Conservation (phyloP, 2,888 invertebrate genomes). For the Dryomyza anilis region DNA sequence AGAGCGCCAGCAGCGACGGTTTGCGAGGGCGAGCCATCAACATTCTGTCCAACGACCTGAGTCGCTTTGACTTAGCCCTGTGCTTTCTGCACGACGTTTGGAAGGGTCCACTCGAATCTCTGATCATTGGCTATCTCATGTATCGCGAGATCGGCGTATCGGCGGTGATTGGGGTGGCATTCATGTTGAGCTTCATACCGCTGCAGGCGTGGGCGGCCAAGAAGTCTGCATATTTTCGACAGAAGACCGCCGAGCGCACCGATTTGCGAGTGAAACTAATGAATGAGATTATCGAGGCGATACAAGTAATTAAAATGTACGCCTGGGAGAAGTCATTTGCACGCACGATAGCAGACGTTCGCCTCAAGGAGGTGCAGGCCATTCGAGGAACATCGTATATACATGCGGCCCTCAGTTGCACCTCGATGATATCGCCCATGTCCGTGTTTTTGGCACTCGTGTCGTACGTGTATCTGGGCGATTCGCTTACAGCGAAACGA, state of each 20-base stretch:
- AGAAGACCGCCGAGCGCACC: conserved; percentile 76
- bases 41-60: conserved; percentile 94
- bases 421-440: conserved; percentile 78
- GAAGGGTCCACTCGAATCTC: conserved; percentile 78
- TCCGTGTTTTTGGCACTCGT: conserved; percentile 78
- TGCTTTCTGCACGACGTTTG: conserved; percentile 89
- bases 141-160: conserved; percentile 69
- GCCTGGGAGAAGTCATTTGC: conserved; percentile 85
- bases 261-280: conserved; percentile 86
- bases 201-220: conserved; percentile 76
- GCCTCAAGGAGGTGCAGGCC: conserved; percentile 74
- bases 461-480: conserved; percentile 69
- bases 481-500: conserved; percentile 73
- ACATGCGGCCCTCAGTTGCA: conserved; percentile 71
- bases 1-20: conserved; percentile 83
- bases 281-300: conserved; percentile 86
- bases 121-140: conserved; percentile 63
- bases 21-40: conserved; percentile 81
- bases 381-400: conserved; percentile 72
- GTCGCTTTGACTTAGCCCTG: conserved; percentile 87
- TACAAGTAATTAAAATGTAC: conserved; percentile 88
- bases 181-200: conserved; percentile 75
- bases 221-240: conserved; percentile 69
- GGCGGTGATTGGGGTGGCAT: conserved; percentile 72
- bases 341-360: conserved; percentile 72